Percentiles rank a stretch among this genome's conserved stretches.
phyloP scores from a whole-genome alignment of 92 coral and sea anemone genomes.

The Epizoanthus fatuus region DNA sequence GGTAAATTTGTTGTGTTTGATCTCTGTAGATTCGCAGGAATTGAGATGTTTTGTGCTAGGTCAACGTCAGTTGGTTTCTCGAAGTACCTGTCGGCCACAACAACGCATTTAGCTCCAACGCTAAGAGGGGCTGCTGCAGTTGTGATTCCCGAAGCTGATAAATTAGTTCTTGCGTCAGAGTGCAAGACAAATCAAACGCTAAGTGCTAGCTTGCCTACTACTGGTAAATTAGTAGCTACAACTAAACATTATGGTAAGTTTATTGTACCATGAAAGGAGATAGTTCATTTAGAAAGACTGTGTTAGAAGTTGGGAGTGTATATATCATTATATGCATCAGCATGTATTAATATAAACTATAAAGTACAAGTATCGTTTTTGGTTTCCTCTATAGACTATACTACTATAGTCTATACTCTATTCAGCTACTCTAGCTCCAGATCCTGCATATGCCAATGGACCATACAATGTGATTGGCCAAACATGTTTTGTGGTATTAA shows the following conservation, averaged over 20 bases:
- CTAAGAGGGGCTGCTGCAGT: conserved; percentile 90
- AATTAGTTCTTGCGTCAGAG: conserved; percentile 73
- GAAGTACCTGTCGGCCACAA: conserved; percentile 91
- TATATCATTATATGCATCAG: too few species aligned
- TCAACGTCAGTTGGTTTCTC: conserved; percentile 92
- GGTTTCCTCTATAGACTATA: too few species aligned
- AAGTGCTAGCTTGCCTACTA: conserved; percentile 62
- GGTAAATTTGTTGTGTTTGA: background rate
- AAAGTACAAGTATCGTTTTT: too few species aligned
- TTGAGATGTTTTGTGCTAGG: conserved; percentile 92
- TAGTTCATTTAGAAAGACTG: too few species aligned
- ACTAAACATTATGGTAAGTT: conserved; percentile 81
- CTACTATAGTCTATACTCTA: too few species aligned
- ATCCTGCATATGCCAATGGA: too few species aligned
- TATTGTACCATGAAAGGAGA: too few species aligned
- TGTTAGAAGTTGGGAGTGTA: too few species aligned
- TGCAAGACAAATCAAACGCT: conserved; percentile 68
- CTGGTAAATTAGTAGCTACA: conserved; percentile 83
- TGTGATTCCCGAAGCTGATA: conserved; percentile 78
- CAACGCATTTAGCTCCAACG: conserved; percentile 87
- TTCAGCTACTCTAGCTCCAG: too few species aligned
- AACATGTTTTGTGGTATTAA: too few species aligned
- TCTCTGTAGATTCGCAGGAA: conserved; percentile 14
- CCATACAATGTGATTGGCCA: too few species aligned
- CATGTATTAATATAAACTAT: too few species aligned